Evolutionary conservation across 2,113 vertebrate genomes (phyloP).

Genomic region (Sander vitreus): DNA sequence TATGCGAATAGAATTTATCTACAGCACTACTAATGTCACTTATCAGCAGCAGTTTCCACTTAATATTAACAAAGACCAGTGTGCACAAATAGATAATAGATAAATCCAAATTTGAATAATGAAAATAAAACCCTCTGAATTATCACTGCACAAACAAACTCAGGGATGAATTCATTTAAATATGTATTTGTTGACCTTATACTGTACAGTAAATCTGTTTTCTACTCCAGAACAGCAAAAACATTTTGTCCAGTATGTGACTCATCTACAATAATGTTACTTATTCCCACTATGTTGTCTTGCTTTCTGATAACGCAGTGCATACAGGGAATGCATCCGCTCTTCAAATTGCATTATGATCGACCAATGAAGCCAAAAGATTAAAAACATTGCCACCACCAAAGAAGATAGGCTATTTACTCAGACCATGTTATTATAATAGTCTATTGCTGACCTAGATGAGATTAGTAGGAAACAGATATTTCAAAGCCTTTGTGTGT

Average conservation of each 20-base stretch:
- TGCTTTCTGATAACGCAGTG: neutral
- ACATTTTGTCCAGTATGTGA: conserved; percentile 1
- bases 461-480: conserved; percentile 76
- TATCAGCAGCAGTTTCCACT: neutral
- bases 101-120: neutral
- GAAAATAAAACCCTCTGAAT: neutral
- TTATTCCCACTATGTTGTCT: neutral
- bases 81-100: neutral
- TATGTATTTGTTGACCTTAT: conserved; percentile 2
- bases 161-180: neutral
- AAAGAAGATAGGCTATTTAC: conserved; percentile 83
- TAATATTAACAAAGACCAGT: neutral
- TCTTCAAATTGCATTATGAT: conserved; percentile 42
- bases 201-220: neutral
- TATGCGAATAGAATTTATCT: conserved; percentile 4
- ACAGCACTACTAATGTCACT: no score
- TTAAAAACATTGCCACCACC: conserved; percentile 77
- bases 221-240: neutral
- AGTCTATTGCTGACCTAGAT: conserved; percentile 75
- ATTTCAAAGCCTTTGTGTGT: conserved; percentile 64
- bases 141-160: neutral
- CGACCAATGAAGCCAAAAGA: conserved; percentile 55
- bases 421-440: conserved; percentile 88
- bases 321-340: neutral
- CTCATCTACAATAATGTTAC: conserved; percentile 13